Evolutionary conservation across 2,888 invertebrate genomes (phyloP).

Genomic region (Meloe dianella): DNA sequence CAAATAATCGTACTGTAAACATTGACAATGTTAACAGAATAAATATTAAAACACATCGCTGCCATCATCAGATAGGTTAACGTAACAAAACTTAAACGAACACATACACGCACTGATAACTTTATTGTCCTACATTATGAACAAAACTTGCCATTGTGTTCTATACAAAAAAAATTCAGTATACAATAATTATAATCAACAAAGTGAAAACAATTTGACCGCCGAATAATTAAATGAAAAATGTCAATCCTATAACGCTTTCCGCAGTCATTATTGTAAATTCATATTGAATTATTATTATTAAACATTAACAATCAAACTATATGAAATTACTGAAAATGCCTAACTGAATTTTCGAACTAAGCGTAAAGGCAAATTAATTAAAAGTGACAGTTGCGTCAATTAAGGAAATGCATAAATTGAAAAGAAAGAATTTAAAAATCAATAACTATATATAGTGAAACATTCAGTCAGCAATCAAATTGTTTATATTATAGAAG

Average conservation of each 20-base stretch:
- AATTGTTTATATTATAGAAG: background rate
- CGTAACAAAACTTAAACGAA: background rate
- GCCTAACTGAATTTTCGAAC: background rate
- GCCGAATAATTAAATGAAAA: too few relatives aligned
- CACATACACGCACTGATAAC: constrained; percentile 24
- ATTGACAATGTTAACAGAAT: too few relatives aligned
- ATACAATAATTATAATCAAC: constrained; percentile 14
- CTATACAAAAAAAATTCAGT: constrained; percentile 14
- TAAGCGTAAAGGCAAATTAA: background rate
- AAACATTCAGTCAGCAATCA: background rate
- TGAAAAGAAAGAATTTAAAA: background rate
- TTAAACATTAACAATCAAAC: background rate
- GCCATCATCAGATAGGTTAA: background rate
- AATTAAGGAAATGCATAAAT: background rate
- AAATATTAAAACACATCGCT: too few relatives aligned
- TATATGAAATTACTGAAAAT: background rate
- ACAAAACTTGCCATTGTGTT: constrained; percentile 20
- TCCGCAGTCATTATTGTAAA: too few relatives aligned
- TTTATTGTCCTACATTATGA: constrained; percentile 27
- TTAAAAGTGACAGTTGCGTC: background rate
- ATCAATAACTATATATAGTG: background rate
- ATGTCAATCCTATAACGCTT: too few relatives aligned
- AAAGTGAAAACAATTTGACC: constrained; percentile 18
- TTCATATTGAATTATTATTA: background rate
- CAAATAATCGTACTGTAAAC: too few relatives aligned